Base-by-base conservation (phyloP, 2,888 invertebrate species). In the Flexamia atlantica region DNA sequence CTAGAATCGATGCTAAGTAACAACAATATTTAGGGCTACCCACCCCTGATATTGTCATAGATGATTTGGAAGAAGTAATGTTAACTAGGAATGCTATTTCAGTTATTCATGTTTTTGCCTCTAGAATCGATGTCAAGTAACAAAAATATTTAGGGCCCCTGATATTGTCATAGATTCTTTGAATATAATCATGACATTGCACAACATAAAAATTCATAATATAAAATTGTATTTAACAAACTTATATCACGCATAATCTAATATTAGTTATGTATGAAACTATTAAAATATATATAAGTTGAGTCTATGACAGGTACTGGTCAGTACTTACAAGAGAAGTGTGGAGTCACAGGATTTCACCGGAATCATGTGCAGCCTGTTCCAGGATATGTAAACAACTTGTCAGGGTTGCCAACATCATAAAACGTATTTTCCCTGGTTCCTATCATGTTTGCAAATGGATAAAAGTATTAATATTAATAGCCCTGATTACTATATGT, bases 251-350 rank as follows among this genome's bases (percentile, higher is more conserved):
- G 57, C 74, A 50, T 74, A 60, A 60, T 23, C 36, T 82, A 40
- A 82, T 82, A 20, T 82, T 64, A 53, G 32, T 30, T 68, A 82
- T 81, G 60, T 20, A 81, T 81, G 32, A 81, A 81, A 57, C 81
- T 81, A 81, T 81, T 36, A 46, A 32, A 28, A 53, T 68, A 28
- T 64, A 68, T 53, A 20, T 30, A 25, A 81, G n/a, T 81, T 81
- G 68, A 25, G 50, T 68, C 30, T 81, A 81, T 40, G 42, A 64
- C 32, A 9, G 53, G 81, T 68, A 81, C 42, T 53, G 32, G 53
- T 60, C 53, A 40, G 30, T n/a, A 82, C 82, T 82, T 82, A 82
- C 82, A 68, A 36, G 82, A 53, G 46, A 83, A 74, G 74, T 68
- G 74, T 25, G 32, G 70, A 83, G 76, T 76, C 17, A 76, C 76